Conservation (phyloP, 1,140 invertebrate genomes). For the Eumeta japonica region DNA sequence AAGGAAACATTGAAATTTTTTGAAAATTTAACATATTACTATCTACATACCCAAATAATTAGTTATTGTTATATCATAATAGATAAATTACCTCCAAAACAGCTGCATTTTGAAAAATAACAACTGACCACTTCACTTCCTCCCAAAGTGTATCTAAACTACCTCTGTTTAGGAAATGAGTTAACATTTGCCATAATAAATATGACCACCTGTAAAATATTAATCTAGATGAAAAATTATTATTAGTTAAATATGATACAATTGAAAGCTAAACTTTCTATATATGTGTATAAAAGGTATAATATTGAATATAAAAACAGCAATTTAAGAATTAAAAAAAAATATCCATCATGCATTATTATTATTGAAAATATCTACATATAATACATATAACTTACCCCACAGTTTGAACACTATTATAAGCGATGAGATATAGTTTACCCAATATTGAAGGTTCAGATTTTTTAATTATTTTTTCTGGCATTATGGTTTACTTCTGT, state of each 20-base stretch:
- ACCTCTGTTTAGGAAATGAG: constrained; percentile 55
- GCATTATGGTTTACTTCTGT: too few relatives aligned
- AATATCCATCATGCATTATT: not conserved
- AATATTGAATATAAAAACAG: constrained; percentile 1
- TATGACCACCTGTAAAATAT: constrained; percentile 71
- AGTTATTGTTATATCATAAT: too few relatives aligned
- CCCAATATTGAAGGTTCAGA: constrained; percentile 30
- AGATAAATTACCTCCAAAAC: constrained; percentile 71
- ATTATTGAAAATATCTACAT: not conserved
- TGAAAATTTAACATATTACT: too few relatives aligned
- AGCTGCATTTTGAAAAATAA: constrained; percentile 89
- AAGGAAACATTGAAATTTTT: too few relatives aligned
- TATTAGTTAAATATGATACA: constrained; percentile 5
- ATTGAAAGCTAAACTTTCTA: constrained; percentile 17
- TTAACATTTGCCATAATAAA: constrained; percentile 64
- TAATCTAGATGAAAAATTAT: constrained; percentile 32
- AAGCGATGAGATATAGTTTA: constrained; percentile 59
- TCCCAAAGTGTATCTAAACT: constrained; percentile 64
- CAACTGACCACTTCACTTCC: constrained; percentile 65
- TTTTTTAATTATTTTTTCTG: constrained; percentile 22
- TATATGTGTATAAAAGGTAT: constrained; percentile 3
- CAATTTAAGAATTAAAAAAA: constrained; percentile 1
- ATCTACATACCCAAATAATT: too few relatives aligned
- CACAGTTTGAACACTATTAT: constrained; percentile 58
- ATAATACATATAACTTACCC: constrained; percentile 36